These are phyloP conservation scores for Rhagium mordax DNA, from an alignment of 2,888 invertebrate species.

Conservation along the genomic window DNA sequence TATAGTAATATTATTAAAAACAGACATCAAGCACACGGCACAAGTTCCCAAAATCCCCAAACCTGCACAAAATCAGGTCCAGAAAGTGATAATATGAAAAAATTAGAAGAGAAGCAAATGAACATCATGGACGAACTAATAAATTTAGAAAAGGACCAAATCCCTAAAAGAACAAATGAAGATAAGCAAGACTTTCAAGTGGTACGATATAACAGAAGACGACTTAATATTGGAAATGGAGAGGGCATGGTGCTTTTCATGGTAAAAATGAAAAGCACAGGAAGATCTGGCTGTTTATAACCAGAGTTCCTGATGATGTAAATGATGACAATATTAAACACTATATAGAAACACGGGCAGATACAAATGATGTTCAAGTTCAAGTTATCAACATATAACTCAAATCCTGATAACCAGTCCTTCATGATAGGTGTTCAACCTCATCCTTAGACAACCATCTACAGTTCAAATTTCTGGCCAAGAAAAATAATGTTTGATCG, in stretches of 20 bases:
- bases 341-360: neutral
- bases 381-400: neutral
- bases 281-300: constrained; percentile 4
- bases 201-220: neutral
- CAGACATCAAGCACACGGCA: no score
- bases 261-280: neutral
- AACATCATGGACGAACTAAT: no score
- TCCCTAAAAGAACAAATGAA: no score
- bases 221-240: constrained; percentile 7
- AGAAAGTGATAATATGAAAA: no score
- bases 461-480: neutral
- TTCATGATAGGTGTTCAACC: constrained; percentile 6
- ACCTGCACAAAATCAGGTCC: no score
- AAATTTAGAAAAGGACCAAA: no score
- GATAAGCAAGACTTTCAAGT: no score
- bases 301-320: neutral
- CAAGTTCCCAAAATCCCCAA: no score
- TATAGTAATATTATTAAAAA: no score
- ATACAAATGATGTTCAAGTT: neutral
- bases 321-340: neutral
- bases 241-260: neutral
- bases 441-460: neutral
- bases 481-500: neutral
- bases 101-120: no score
- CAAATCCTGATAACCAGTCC: neutral